A percentile compares a stretch with the other conserved stretches of the same genome.
Evolutionary conservation across 2,888 invertebrate species (phyloP).

Genomic region (Perdita meconis): DNA sequence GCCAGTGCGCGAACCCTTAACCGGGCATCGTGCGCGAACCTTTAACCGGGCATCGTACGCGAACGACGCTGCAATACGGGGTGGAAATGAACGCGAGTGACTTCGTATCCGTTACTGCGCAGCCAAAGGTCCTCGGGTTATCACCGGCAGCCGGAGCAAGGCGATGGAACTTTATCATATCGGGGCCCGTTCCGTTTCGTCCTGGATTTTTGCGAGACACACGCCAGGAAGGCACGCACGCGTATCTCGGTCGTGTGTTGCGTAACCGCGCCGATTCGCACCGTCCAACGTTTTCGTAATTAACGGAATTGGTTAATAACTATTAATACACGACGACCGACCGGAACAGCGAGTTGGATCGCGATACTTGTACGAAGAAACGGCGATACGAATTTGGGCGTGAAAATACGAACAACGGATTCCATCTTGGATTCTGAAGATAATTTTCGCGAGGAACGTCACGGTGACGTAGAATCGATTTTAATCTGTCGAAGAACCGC

Average conservation of each 20-base stretch:
- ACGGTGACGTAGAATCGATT: no score
- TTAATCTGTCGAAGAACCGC: no score
- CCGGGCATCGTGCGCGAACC: no score
- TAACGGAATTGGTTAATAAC: slow-evolving; percentile 37
- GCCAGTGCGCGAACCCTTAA: no score
- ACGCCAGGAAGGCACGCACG: slow-evolving; percentile 30
- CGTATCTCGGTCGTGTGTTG: slow-evolving; percentile 46
- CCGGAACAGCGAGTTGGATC: no score
- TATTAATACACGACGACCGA: slow-evolving; percentile 14
- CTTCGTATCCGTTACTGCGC: slow-evolving; percentile 52
- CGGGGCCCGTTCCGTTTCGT: slow-evolving; percentile 60
- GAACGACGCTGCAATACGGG: background rate
- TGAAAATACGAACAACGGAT: no score
- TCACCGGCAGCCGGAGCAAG: slow-evolving; percentile 39
- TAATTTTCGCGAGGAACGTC: no score
- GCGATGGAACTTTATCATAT: slow-evolving; percentile 53
- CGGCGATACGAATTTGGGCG: no score
- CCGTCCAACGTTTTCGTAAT: slow-evolving; percentile 28
- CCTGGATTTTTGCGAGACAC: slow-evolving; percentile 62
- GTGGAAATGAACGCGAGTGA: slow-evolving; percentile 20
- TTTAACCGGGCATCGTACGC: background rate
- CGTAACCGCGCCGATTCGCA: slow-evolving; percentile 47
- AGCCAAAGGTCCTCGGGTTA: slow-evolving; percentile 67
- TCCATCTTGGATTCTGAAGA: no score
- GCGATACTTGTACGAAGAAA: no score